These are phyloP conservation scores for Heterodera schachtii DNA, from an alignment of 1,140 invertebrate genomes.

Conservation along the genomic window DNA sequence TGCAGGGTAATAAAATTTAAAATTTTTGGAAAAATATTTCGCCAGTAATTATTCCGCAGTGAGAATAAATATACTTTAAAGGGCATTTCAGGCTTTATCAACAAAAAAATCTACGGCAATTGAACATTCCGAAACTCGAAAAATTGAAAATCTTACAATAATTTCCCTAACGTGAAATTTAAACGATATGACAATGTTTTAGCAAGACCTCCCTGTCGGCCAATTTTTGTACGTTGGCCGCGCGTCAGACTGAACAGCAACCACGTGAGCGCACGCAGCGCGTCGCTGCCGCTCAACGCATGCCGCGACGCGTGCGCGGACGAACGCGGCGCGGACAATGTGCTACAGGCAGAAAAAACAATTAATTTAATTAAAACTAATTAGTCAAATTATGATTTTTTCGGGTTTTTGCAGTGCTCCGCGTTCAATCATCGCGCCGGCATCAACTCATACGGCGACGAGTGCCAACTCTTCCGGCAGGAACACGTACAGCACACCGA, in stretches of 20 bases:
- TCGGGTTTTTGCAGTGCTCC: slow-evolving; percentile 48
- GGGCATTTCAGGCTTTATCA: too few relatives aligned
- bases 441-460: slow-evolving; percentile 42
- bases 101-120: too few relatives aligned
- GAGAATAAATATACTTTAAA: too few relatives aligned
- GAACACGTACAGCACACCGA: slow-evolving; percentile 63
- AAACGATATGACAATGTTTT: not conserved
- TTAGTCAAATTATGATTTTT: not conserved
- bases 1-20: not conserved
- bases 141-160: not conserved
- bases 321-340: slow-evolving; percentile 56
- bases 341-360: slow-evolving; percentile 22
- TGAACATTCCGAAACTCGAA: not conserved
- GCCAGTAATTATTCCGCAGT: too few relatives aligned
- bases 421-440: slow-evolving; percentile 63
- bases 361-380: slow-evolving; percentile 17
- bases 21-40: not conserved
- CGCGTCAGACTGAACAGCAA: slow-evolving; percentile 57
- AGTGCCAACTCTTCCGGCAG: slow-evolving; percentile 59
- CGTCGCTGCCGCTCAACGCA: slow-evolving; percentile 48
- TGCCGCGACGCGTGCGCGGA: slow-evolving; percentile 57
- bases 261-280: slow-evolving; percentile 43
- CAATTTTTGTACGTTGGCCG: slow-evolving; percentile 64
- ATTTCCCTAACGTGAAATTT: not conserved
- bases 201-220: slow-evolving; percentile 36